phyloP scores from a whole-genome alignment of 2,888 invertebrate genomes.

The Holacanthella duospinosa region DNA sequence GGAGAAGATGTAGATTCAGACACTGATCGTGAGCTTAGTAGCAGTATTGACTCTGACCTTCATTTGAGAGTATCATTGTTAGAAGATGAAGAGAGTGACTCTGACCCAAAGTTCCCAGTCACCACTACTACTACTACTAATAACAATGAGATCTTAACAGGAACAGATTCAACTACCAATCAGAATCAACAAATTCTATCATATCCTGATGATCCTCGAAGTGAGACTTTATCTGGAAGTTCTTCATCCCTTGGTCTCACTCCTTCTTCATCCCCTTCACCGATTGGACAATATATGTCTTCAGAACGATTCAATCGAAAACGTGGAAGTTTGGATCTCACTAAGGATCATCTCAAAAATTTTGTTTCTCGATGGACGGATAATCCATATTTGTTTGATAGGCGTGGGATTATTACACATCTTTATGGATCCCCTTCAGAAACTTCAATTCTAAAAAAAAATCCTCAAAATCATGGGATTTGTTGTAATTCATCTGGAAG shows the following conservation, averaged over 20 bases:
- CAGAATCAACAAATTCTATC: neutral
- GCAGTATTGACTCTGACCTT: neutral
- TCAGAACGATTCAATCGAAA: conserved; percentile 9
- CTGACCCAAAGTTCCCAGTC: neutral
- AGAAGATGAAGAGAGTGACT: neutral
- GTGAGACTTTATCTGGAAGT: neutral
- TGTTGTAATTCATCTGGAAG: neutral
- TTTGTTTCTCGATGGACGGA: conserved; percentile 83
- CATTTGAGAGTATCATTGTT: neutral
- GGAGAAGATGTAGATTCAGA: neutral
- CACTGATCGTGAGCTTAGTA: neutral
- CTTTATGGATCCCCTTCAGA: conserved; percentile 8
- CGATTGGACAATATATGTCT: neutral
- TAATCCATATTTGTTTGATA: conserved; percentile 72
- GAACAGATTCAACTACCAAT: neutral
- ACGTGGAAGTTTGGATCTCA: conserved; percentile 37
- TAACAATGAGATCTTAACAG: conserved; percentile 1
- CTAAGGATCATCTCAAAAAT: conserved; percentile 70
- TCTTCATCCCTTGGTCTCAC: neutral
- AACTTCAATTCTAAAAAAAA: neutral
- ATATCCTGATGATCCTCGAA: neutral
- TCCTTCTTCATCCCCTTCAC: neutral
- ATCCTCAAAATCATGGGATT: neutral
- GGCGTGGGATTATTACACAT: conserved; percentile 35
- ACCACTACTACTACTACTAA: neutral